Evolutionary conservation across 2,888 invertebrate genomes (phyloP).

Genomic region (Aplocera efformata): DNA sequence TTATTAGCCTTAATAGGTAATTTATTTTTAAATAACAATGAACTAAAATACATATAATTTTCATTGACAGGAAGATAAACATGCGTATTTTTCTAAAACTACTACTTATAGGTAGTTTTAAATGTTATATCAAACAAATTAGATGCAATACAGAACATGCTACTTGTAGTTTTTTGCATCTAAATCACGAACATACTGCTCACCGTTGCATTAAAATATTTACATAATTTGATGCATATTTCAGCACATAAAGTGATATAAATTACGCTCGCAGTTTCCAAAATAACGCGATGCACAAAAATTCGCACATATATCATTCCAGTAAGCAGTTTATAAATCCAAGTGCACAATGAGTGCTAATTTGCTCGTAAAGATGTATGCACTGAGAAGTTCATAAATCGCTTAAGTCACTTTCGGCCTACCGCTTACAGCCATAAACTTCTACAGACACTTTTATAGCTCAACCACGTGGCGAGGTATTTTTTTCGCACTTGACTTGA

Average conservation of each 20-base stretch:
- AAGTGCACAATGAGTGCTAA: slow-evolving; percentile 77
- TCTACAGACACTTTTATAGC: slow-evolving; percentile 77
- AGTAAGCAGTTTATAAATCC: slow-evolving; percentile 64
- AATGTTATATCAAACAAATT: no score
- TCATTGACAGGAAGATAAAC: no score
- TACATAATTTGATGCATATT: slow-evolving; percentile 12
- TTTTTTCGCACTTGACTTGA: slow-evolving; percentile 76
- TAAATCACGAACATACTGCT: slow-evolving; percentile 8
- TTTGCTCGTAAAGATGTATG: slow-evolving; percentile 79
- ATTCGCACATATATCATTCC: slow-evolving; percentile 72
- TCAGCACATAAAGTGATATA: slow-evolving; percentile 23
- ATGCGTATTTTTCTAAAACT: no score
- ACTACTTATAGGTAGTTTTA: no score
- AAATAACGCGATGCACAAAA: slow-evolving; percentile 40
- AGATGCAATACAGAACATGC: no score
- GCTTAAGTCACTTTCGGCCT: slow-evolving; percentile 72
- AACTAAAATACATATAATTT: no score
- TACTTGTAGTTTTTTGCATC: neutral
- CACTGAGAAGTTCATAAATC: slow-evolving; percentile 72
- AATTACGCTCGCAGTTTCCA: slow-evolving; percentile 21
- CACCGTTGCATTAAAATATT: slow-evolving; percentile 11
- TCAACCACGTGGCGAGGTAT: slow-evolving; percentile 74
- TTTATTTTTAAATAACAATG: no score
- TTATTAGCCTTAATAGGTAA: no score
- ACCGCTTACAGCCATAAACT: slow-evolving; percentile 78